These are phyloP conservation scores for Sarcoramphus papa DNA, from an alignment of 2,797 vertebrate species.

Conservation along the genomic window DNA sequence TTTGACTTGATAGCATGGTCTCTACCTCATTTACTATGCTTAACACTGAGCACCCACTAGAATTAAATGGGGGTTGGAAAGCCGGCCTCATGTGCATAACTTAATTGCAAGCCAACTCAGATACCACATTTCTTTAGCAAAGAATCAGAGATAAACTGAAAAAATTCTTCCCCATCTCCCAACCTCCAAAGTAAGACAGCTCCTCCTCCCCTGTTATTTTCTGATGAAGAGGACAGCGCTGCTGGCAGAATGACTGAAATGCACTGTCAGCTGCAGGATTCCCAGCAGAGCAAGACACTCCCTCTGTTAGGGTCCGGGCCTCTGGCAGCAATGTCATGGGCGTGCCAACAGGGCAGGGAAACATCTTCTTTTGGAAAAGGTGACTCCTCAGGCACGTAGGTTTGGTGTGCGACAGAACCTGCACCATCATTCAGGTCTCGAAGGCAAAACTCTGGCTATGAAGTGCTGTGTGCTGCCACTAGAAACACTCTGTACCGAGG, in stretches of 20 bases:
- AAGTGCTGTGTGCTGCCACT: neutral
- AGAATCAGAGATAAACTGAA: neutral
- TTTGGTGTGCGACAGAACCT: neutral
- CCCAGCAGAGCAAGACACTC: neutral
- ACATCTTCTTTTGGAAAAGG: neutral
- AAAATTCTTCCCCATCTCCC: neutral
- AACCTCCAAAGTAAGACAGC: neutral
- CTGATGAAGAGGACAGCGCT: neutral
- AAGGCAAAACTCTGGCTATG: neutral
- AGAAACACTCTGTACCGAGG: neutral
- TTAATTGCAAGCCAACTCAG: neutral
- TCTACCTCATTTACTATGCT: neutral
- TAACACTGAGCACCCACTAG: neutral
- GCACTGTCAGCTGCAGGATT: neutral
- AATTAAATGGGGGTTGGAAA: neutral
- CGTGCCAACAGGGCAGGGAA: neutral
- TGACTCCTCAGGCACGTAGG: accelerated
- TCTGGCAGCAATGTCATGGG: neutral
- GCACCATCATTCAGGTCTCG: neutral
- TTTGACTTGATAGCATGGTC: neutral
- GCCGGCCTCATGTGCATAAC: neutral
- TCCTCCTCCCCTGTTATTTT: neutral
- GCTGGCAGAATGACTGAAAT: neutral
- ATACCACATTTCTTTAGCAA: neutral
- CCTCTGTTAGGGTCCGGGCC: neutral